These are phyloP conservation scores for Meteorus sp. DNA, from an alignment of 1,140 invertebrate species.

Conservation along the genomic window DNA sequence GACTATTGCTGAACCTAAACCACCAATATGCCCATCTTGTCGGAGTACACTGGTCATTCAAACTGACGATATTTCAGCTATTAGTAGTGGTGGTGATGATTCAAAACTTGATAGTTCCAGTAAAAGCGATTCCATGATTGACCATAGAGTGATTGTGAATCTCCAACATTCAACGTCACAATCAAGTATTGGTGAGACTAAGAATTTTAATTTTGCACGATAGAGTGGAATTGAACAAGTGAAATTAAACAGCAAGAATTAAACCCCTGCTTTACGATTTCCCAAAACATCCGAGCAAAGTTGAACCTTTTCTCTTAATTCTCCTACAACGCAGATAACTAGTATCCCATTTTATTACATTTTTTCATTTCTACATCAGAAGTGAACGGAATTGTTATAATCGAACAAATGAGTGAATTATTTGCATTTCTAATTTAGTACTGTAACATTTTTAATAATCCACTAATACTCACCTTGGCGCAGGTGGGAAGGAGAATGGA, in stretches of 20 bases:
- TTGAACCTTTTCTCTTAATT: too few species aligned
- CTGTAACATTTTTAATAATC: neutral
- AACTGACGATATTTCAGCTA: conserved; percentile 45
- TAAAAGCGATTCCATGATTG: too few species aligned
- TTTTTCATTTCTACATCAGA: too few species aligned
- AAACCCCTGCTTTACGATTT: too few species aligned
- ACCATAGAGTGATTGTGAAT: too few species aligned
- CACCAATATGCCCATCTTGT: conserved; percentile 63
- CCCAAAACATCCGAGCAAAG: too few species aligned
- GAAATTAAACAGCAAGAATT: too few species aligned
- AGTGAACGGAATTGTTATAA: too few species aligned
- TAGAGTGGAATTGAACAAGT: neutral
- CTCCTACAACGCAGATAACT: too few species aligned
- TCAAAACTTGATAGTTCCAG: too few species aligned
- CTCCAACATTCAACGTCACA: conserved; percentile 49
- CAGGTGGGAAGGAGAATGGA: conserved; percentile 55
- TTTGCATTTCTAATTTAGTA: conserved; percentile 46
- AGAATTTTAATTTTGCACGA: neutral
- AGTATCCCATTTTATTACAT: too few species aligned
- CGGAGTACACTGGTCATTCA: conserved; percentile 63
- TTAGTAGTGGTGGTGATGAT: conserved; percentile 32
- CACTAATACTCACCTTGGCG: conserved; percentile 55
- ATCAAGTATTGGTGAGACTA: conserved; percentile 52
- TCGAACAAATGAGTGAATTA: too few species aligned
- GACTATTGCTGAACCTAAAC: conserved; percentile 40